Conservation (phyloP, 2,113 vertebrate genomes). For the Poecile atricapillus region DNA sequence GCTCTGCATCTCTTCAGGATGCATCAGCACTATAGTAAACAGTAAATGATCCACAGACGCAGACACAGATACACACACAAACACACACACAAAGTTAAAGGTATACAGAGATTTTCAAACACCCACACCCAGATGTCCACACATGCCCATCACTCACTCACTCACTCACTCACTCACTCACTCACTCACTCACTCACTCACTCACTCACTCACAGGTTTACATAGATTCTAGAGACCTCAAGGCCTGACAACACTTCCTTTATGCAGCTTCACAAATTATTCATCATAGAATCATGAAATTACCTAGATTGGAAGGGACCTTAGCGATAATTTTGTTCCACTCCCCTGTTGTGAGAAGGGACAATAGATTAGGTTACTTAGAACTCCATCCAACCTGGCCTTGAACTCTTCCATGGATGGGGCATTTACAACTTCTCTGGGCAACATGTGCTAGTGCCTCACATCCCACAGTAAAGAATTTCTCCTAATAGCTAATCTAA, state of each 20-base stretch:
- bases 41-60: constrained; percentile 83
- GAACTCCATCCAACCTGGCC: background rate
- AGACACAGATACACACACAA: background rate
- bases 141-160: background rate
- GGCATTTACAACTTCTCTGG: background rate
- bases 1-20: constrained; percentile 87
- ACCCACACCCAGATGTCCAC: background rate
- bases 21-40: constrained; percentile 87
- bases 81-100: background rate
- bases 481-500: background rate
- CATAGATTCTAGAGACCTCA: constrained; percentile 80
- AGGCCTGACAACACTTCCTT: constrained; percentile 80
- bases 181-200: background rate
- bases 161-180: background rate
- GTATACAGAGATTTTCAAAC: background rate
- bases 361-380: background rate
- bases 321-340: background rate
- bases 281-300: constrained; percentile 4
- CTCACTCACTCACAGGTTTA: background rate
- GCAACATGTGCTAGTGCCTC: background rate
- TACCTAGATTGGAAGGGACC: background rate
- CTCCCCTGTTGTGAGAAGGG: too few species aligned
- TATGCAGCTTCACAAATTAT: constrained; percentile 59
- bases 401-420: background rate
- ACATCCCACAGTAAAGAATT: background rate